A percentile compares a stretch with the other conserved stretches of the same genome.
Conservation (phyloP, 2,888 invertebrate genomes). For the Tubiluchus corallicola region DNA sequence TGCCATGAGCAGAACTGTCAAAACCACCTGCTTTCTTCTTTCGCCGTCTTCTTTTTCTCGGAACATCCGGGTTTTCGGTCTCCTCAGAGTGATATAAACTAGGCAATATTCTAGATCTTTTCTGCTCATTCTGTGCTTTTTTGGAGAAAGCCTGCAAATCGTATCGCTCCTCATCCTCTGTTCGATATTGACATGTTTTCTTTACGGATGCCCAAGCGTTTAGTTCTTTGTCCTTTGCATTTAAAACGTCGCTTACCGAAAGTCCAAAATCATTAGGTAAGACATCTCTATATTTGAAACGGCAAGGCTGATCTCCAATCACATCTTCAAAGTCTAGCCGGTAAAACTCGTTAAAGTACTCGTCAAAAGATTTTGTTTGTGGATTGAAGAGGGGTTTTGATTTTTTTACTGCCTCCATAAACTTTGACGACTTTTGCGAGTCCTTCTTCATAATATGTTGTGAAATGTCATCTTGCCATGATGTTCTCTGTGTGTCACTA, state of each 20-base stretch:
- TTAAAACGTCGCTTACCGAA: slow-evolving; percentile 70
- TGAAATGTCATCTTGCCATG: neutral
- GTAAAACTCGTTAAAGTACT: slow-evolving; percentile 88
- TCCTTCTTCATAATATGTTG: slow-evolving; percentile 22
- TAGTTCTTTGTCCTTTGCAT: slow-evolving; percentile 75
- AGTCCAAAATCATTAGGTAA: slow-evolving; percentile 77
- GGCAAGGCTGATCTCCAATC: slow-evolving; percentile 66
- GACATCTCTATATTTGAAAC: slow-evolving; percentile 71
- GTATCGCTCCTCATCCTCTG: slow-evolving; percentile 54
- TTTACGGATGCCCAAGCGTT: slow-evolving; percentile 89
- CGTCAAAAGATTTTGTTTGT: slow-evolving; percentile 47
- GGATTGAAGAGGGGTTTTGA: slow-evolving; percentile 74
- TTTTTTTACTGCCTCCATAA: slow-evolving; percentile 47
- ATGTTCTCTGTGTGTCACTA: neutral
- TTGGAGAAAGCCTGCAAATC: slow-evolving; percentile 55
- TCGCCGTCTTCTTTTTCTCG: slow-evolving; percentile 11
- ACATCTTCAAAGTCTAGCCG: slow-evolving; percentile 87
- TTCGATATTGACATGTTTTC: slow-evolving; percentile 52
- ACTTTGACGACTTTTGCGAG: slow-evolving; percentile 44
- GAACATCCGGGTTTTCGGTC: slow-evolving; percentile 12
- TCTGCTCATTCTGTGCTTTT: slow-evolving; percentile 47
- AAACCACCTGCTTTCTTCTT: neutral
- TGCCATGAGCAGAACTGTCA: no score
- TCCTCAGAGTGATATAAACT: slow-evolving; percentile 44
- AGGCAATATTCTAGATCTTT: slow-evolving; percentile 57